These are phyloP conservation scores for Standfussiana lucernea DNA, from an alignment of 2,888 invertebrate genomes.

Conservation along the genomic window DNA sequence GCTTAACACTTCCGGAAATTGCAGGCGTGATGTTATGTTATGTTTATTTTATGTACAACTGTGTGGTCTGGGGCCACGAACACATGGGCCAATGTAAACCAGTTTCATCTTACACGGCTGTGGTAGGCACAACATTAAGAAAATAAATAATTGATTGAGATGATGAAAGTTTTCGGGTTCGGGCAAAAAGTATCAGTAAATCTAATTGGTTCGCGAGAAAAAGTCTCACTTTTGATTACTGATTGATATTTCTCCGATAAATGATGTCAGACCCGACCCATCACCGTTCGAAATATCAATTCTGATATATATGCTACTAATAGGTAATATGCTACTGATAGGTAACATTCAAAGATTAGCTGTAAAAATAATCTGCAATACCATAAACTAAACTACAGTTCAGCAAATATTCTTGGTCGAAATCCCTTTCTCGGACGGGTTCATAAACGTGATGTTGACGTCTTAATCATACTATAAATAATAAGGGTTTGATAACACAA, in stretches of 20 bases:
- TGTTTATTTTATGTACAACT: not conserved
- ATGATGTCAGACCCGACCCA: not conserved
- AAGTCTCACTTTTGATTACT: not conserved
- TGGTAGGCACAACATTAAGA: not conserved
- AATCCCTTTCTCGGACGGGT: not conserved
- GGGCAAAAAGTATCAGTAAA: constrained; percentile 15
- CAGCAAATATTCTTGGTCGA: not conserved
- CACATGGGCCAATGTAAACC: not conserved
- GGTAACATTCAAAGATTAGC: not conserved
- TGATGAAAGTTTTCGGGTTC: not conserved
- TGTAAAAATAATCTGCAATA: not conserved
- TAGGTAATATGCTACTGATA: no score
- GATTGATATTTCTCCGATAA: constrained; percentile 1
- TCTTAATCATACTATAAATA: constrained; percentile 46
- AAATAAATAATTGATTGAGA: not conserved
- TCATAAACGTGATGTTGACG: constrained; percentile 22
- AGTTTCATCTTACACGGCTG: constrained; percentile 3
- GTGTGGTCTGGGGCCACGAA: not conserved
- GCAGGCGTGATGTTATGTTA: not conserved
- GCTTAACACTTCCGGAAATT: not conserved
- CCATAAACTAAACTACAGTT: not conserved
- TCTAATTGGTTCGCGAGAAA: constrained; percentile 1
- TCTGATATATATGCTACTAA: not conserved
- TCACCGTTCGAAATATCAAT: not conserved
- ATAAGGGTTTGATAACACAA: constrained; percentile 45